Evolutionary conservation across 2,797 vertebrate species (phyloP).

Genomic region (Cossypha niveicapilla): DNA sequence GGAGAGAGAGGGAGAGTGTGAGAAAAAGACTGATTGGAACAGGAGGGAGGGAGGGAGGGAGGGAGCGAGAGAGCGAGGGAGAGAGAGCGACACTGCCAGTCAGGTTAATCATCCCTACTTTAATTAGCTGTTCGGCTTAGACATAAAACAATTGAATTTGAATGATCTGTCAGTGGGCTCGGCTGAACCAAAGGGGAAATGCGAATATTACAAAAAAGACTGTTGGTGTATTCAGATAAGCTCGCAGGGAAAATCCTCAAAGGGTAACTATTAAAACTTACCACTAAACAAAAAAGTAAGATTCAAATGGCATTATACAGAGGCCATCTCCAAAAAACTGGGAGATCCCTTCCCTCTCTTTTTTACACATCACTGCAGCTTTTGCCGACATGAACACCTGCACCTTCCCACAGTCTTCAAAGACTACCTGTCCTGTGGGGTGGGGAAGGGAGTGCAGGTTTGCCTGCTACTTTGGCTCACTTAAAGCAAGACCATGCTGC

Average conservation of each 20-base stretch:
- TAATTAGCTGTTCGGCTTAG: conserved; percentile 94
- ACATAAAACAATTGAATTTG: conserved; percentile 89
- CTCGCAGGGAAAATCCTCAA: conserved; percentile 78
- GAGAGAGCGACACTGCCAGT: conserved; percentile 87
- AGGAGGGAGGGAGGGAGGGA: conserved; percentile 66
- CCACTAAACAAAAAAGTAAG: conserved; percentile 78
- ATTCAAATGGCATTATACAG: conserved; percentile 67
- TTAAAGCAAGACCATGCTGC: background rate
- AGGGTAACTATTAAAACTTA: conserved; percentile 82
- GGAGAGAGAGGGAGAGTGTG: conserved; percentile 50
- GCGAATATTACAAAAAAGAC: conserved; percentile 81
- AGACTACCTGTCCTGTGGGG: background rate
- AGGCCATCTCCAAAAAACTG: conserved; percentile 60
- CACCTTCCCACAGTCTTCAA: background rate
- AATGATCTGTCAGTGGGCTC: conserved; percentile 87
- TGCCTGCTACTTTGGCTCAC: background rate
- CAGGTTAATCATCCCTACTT: conserved; percentile 97
- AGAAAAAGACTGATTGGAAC: conserved; percentile 71
- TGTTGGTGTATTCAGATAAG: conserved; percentile 82
- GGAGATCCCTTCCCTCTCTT: conserved; percentile 35
- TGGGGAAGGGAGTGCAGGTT: background rate
- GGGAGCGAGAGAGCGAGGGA: conserved; percentile 71
- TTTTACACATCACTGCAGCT: background rate
- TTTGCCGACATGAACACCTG: background rate
- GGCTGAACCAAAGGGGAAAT: conserved; percentile 84